These are phyloP conservation scores for Xylocopa sonorina DNA, from an alignment of 1,140 invertebrate species.

Conservation along the genomic window DNA sequence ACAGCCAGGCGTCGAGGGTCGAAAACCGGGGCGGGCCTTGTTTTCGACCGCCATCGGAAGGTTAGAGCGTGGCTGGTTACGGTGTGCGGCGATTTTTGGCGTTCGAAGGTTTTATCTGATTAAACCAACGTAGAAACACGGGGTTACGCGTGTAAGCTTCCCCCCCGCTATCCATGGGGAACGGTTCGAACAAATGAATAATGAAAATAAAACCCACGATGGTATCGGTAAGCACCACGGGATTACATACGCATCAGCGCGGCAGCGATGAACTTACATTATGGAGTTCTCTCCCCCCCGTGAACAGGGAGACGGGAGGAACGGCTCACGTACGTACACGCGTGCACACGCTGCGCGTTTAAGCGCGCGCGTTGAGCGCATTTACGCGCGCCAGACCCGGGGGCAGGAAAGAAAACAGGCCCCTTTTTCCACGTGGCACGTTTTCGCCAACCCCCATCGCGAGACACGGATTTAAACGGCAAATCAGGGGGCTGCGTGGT, in stretches of 20 bases:
- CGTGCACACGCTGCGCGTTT: not conserved
- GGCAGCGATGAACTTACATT: constrained; percentile 76
- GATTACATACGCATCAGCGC: constrained; percentile 81
- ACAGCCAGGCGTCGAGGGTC: not conserved
- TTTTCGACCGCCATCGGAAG: not conserved
- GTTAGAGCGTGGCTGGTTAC: constrained; percentile 30
- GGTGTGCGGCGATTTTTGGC: constrained; percentile 67
- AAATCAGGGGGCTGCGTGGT: constrained; percentile 37
- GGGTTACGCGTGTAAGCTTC: constrained; percentile 80
- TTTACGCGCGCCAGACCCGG: constrained; percentile 4
- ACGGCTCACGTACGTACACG: not conserved
- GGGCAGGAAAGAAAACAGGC: constrained; percentile 48
- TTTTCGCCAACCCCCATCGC: constrained; percentile 37
- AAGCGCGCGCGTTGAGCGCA: constrained; percentile 2
- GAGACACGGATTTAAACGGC: constrained; percentile 56
- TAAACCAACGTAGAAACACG: constrained; percentile 80
- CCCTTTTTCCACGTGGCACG: constrained; percentile 29
- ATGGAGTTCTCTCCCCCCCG: constrained; percentile 56
- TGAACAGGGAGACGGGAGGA: not conserved
- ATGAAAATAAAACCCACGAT: constrained; percentile 82
- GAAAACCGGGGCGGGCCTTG: not conserved
- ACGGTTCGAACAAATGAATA: constrained; percentile 79
- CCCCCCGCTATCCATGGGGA: constrained; percentile 74
- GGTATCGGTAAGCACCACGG: constrained; percentile 79
- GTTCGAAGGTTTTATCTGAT: constrained; percentile 79